Evolutionary conservation across 92 coral and sea anemone genomes (phyloP).

Genomic region (Diadumene lineata): DNA sequence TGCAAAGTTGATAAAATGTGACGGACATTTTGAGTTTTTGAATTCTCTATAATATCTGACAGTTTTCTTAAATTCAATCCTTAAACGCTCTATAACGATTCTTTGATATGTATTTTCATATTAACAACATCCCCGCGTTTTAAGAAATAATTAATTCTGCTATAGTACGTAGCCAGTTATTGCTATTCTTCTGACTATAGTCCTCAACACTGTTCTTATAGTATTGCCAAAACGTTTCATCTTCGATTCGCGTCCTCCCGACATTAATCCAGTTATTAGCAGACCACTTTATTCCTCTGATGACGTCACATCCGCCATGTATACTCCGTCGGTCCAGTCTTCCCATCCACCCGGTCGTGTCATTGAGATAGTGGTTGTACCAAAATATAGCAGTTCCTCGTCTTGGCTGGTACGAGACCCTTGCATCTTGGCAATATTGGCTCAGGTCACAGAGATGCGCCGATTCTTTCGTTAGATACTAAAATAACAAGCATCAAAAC

Average conservation of each 20-base stretch:
- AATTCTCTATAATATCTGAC: no score
- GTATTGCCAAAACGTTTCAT: background rate
- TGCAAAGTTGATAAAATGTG: no score
- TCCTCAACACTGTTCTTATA: background rate
- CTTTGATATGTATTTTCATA: no score
- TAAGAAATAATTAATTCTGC: no score
- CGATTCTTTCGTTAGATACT: background rate
- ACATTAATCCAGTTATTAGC: conserved; percentile 83
- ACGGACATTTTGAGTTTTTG: no score
- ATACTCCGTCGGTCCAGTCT: conserved; percentile 57
- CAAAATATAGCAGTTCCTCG: conserved; percentile 12
- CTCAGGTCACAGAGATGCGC: background rate
- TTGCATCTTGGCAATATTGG: conserved; percentile 4
- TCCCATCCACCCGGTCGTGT: conserved; percentile 76
- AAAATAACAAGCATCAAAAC: background rate
- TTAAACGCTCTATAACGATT: no score
- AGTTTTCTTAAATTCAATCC: no score
- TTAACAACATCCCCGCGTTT: no score
- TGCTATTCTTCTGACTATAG: background rate
- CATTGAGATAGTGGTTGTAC: conserved; percentile 13
- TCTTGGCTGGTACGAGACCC: background rate
- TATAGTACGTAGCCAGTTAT: no score
- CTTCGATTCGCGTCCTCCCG: background rate
- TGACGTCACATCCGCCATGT: conserved; percentile 93
- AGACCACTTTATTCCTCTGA: conserved; percentile 80